These are phyloP conservation scores for Tinea trinotella DNA, from an alignment of 2,888 invertebrate genomes.

Conservation along the genomic window DNA sequence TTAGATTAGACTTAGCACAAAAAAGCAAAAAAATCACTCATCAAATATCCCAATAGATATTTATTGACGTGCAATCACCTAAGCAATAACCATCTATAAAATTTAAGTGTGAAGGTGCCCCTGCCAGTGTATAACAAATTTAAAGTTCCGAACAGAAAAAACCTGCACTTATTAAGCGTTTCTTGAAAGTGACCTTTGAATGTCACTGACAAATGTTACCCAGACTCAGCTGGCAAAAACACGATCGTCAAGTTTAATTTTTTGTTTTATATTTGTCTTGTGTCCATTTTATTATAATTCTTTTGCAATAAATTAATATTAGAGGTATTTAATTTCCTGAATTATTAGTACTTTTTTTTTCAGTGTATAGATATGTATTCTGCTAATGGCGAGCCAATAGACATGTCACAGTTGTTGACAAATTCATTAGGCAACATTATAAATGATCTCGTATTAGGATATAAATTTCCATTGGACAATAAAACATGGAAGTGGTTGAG, in stretches of 20 bases:
- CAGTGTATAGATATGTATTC: slow-evolving; percentile 42
- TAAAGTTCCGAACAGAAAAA: slow-evolving; percentile 30
- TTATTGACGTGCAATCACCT: slow-evolving; percentile 9
- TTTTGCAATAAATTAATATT: slow-evolving; percentile 1
- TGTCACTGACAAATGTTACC: slow-evolving; percentile 39
- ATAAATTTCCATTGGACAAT: slow-evolving; percentile 77
- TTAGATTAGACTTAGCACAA: neutral
- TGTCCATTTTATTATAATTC: slow-evolving; percentile 3
- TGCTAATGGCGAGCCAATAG: slow-evolving; percentile 38
- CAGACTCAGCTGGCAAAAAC: slow-evolving; percentile 30
- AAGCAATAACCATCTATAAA: slow-evolving; percentile 15
- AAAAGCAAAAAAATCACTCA: neutral
- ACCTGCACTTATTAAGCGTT: slow-evolving; percentile 29
- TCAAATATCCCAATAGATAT: neutral
- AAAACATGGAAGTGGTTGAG: slow-evolving; percentile 84
- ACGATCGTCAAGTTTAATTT: slow-evolving; percentile 33
- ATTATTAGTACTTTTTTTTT: slow-evolving; percentile 25
- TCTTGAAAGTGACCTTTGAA: slow-evolving; percentile 43
- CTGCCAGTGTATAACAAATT: slow-evolving; percentile 21
- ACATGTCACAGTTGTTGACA: slow-evolving; percentile 70
- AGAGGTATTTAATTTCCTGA: neutral
- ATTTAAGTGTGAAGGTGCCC: slow-evolving; percentile 25
- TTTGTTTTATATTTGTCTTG: slow-evolving; percentile 25
- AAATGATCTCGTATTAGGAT: slow-evolving; percentile 84
- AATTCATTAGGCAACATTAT: slow-evolving; percentile 84